Percentiles rank a stretch among this genome's conserved stretches.
phyloP scores from a whole-genome alignment of 2,888 invertebrate species.

The Ophion slaviceki region DNA sequence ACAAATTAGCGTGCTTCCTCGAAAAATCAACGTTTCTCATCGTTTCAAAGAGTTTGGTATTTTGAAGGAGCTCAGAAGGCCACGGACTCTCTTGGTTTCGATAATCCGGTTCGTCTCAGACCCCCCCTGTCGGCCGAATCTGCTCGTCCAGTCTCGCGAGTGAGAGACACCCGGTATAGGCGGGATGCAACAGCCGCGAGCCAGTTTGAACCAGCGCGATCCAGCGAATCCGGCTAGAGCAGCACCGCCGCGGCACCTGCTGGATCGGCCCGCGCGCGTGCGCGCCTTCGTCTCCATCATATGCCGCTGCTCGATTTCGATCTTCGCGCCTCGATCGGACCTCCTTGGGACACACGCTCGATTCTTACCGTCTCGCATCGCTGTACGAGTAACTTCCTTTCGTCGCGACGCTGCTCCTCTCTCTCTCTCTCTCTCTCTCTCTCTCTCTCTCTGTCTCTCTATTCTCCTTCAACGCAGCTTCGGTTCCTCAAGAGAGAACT shows the following conservation, averaged over 20 bases:
- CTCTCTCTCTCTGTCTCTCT: too few relatives aligned
- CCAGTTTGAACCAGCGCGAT: constrained; percentile 78
- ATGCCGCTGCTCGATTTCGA: background rate
- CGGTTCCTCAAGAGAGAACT: too few relatives aligned
- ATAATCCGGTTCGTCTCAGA: background rate
- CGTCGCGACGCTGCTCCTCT: background rate
- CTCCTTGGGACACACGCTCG: background rate
- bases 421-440: too few relatives aligned
- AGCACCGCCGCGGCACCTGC: constrained; percentile 24
- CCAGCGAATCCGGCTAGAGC: constrained; percentile 67
- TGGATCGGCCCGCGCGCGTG: constrained; percentile 22
- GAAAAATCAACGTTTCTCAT: background rate
- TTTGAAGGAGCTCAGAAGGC: background rate
- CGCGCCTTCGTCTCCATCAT: background rate
- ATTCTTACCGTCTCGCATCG: too few relatives aligned
- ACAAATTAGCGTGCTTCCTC: background rate
- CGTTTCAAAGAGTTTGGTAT: background rate
- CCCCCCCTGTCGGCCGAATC: too few relatives aligned
- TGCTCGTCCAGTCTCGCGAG: background rate
- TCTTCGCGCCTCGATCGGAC: background rate
- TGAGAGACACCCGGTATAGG: constrained; percentile 62
- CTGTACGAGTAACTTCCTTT: background rate
- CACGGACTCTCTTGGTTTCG: background rate
- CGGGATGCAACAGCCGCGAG: constrained; percentile 77
- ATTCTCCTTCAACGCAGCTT: too few relatives aligned